Conservation (phyloP, 2,888 invertebrate species). For the Ceraclea dissimilis region DNA sequence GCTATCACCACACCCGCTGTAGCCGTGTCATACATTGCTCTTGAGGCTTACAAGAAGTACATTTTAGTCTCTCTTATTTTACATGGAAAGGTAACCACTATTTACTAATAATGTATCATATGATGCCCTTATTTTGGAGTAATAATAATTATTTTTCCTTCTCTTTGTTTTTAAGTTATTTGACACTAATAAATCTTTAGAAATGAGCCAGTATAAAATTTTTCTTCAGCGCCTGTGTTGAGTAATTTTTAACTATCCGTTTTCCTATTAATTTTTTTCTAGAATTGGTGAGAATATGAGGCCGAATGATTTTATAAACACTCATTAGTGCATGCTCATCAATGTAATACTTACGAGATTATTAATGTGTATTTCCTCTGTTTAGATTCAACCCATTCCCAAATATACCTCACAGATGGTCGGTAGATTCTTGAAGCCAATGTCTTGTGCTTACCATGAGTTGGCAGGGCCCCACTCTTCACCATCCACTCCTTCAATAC, state of each 20-base stretch:
- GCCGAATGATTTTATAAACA: no score
- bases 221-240: no score
- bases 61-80: constrained; percentile 85
- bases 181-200: no score
- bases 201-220: no score
- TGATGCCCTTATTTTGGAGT: no score
- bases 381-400: constrained; percentile 60
- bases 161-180: no score
- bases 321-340: neutral
- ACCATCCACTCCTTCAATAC: constrained; percentile 56
- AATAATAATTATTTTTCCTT: no score
- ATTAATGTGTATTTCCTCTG: neutral
- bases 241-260: no score
- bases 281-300: no score
- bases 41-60: constrained; percentile 96
- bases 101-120: no score
- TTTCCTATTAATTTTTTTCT: no score
- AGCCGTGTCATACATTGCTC: constrained; percentile 93
- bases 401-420: constrained; percentile 85
- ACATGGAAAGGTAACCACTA: constrained; percentile 77
- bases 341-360: no score
- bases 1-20: constrained; percentile 91
- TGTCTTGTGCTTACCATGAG: constrained; percentile 84
- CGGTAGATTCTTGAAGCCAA: constrained; percentile 72
- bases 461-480: constrained; percentile 69